Percentiles rank a stretch among this genome's conserved stretches.
These are phyloP conservation scores for Itoplectis maculator DNA, from an alignment of 2,888 invertebrate species.

Conservation along the genomic window DNA sequence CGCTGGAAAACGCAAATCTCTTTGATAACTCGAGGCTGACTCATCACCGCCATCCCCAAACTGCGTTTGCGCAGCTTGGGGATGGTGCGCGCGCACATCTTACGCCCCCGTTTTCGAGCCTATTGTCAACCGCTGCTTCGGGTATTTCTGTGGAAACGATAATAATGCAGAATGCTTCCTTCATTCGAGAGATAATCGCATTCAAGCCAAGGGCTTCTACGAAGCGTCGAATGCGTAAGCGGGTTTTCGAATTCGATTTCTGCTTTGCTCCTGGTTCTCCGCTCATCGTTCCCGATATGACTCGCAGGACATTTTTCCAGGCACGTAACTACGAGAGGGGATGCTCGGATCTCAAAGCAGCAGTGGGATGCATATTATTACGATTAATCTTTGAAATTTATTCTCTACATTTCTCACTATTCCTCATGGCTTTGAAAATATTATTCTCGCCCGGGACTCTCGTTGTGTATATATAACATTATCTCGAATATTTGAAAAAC, in stretches of 20 bases:
- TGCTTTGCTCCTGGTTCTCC: background rate
- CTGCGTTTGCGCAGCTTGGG: constrained; percentile 35
- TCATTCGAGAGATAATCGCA: constrained; percentile 21
- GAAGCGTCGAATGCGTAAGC: background rate
- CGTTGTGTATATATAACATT: background rate
- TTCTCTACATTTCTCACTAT: background rate
- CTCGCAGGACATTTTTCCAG: constrained; percentile 45
- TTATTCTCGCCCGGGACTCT: background rate
- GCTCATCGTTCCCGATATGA: background rate
- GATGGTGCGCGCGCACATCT: constrained; percentile 40
- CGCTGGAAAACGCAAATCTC: background rate
- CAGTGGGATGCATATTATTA: background rate
- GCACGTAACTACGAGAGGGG: constrained; percentile 21
- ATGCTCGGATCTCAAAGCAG: background rate
- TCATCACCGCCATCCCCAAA: constrained; percentile 36
- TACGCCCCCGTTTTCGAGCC: constrained; percentile 18
- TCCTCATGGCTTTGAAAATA: background rate
- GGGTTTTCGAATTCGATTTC: background rate
- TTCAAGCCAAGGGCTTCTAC: background rate
- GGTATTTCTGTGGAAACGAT: constrained; percentile 31
- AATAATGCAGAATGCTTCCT: constrained; percentile 40
- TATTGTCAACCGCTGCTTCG: constrained; percentile 45
- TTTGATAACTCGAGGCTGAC: constrained; percentile 47
- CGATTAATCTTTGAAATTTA: constrained; percentile 10
- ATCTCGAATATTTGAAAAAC: background rate